phyloP scores from a whole-genome alignment of 2,888 invertebrate genomes.

The Trichopoda pennipes region DNA sequence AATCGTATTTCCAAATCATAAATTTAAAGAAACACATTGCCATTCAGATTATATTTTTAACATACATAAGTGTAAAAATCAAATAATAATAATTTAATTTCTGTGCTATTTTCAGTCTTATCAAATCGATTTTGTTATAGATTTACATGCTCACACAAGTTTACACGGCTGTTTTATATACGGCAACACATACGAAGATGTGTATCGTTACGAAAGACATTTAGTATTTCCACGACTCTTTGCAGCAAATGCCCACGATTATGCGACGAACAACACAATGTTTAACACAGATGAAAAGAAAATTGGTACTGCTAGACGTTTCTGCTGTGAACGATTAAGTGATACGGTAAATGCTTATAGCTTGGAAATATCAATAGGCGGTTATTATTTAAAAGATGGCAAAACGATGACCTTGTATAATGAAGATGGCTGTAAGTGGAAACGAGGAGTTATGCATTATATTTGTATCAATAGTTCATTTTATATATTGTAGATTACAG shows the following conservation, averaged over 20 bases:
- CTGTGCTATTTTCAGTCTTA: conserved; percentile 76
- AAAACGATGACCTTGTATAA: conserved; percentile 91
- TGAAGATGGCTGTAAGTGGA: conserved; percentile 95
- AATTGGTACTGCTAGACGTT: conserved; percentile 93
- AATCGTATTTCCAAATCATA: too few species aligned
- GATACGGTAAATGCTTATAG: conserved; percentile 93
- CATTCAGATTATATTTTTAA: too few species aligned
- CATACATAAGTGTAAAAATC: too few species aligned
- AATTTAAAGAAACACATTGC: too few species aligned
- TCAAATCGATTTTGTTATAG: conserved; percentile 96
- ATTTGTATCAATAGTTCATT: not conserved
- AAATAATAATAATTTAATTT: conserved; percentile 9
- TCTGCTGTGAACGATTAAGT: conserved; percentile 87
- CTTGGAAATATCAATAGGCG: conserved; percentile 93
- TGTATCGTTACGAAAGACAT: conserved; percentile 94
- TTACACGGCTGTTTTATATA: conserved; percentile 96
- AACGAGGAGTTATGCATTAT: not conserved
- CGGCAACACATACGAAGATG: conserved; percentile 96
- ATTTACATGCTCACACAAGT: conserved; percentile 96
- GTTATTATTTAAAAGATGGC: conserved; percentile 88
- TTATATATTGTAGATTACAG: conserved; percentile 84
- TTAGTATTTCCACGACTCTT: conserved; percentile 96
- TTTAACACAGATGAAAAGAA: conserved; percentile 95
- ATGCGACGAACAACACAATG: conserved; percentile 91
- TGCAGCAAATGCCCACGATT: conserved; percentile 93